Evolutionary conservation across 2,888 invertebrate species (phyloP).

Genomic region (Tachina fera): DNA sequence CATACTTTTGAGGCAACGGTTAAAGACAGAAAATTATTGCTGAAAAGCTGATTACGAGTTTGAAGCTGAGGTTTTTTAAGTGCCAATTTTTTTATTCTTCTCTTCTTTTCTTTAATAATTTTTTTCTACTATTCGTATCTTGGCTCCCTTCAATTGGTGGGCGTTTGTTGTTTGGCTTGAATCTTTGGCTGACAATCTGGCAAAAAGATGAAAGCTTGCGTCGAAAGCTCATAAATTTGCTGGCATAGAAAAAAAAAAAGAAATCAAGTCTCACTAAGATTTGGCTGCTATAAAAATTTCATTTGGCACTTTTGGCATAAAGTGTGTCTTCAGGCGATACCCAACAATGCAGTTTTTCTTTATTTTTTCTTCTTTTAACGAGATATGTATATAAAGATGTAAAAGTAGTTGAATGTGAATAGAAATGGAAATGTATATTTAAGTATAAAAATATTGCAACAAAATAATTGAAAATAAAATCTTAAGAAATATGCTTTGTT

Average conservation of each 20-base stretch:
- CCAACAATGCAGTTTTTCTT: slow-evolving; percentile 11
- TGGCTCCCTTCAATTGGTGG: slow-evolving; percentile 24
- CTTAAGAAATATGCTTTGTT: slow-evolving; percentile 17
- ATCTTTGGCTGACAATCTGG: slow-evolving; percentile 10
- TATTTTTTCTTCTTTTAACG: background rate
- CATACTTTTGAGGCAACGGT: too few species aligned
- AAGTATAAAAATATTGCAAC: background rate
- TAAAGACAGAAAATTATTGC: too few species aligned
- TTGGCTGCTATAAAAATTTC: slow-evolving; percentile 59
- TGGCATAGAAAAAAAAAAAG: background rate
- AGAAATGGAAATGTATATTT: background rate
- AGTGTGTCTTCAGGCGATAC: slow-evolving; percentile 52
- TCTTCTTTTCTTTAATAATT: background rate
- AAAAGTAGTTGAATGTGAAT: background rate
- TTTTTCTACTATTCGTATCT: slow-evolving; percentile 2
- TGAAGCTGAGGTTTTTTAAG: too few species aligned
- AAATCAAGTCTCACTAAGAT: slow-evolving; percentile 40
- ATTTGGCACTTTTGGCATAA: slow-evolving; percentile 63
- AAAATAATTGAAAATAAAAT: slow-evolving; percentile 12
- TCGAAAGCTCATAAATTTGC: slow-evolving; percentile 61
- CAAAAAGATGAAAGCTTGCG: slow-evolving; percentile 37
- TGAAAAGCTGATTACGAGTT: too few species aligned
- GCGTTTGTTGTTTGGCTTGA: slow-evolving; percentile 22
- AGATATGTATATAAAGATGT: background rate
- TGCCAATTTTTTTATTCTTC: too few species aligned